Percentiles rank a stretch among this genome's conserved stretches.
Conservation (phyloP, 1,140 invertebrate species). For the Melanaphis sacchari region DNA sequence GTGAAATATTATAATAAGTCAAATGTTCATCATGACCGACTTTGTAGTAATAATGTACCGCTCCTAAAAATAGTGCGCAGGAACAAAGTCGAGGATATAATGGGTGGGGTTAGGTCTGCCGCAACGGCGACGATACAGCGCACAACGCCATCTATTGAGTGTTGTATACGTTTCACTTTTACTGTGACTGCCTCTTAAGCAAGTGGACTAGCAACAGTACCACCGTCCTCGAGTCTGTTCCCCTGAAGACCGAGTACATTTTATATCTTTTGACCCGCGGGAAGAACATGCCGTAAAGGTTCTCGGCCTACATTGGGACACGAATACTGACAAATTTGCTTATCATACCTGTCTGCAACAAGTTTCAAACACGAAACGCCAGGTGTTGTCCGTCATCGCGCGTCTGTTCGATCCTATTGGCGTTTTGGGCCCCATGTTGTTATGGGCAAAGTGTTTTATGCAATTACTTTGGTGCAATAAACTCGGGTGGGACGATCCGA, state of each 20-base stretch:
- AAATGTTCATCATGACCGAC: no score
- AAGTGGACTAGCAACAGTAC: slow-evolving; percentile 12
- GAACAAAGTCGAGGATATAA: no score
- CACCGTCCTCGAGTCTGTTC: slow-evolving; percentile 36
- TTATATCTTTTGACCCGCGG: not conserved
- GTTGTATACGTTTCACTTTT: no score
- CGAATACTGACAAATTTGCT: not conserved
- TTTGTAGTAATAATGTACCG: no score
- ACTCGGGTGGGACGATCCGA: not conserved
- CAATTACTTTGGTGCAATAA: slow-evolving; percentile 57
- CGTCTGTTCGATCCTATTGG: slow-evolving; percentile 52
- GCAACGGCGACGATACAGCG: no score
- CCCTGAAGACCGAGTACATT: not conserved
- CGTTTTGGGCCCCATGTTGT: slow-evolving; percentile 59
- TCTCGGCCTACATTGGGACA: slow-evolving; percentile 14
- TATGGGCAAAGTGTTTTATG: slow-evolving; percentile 59
- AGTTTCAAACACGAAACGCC: not conserved
- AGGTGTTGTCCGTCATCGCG: slow-evolving; percentile 61
- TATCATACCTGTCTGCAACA: not conserved
- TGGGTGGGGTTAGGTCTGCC: no score
- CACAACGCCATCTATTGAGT: no score
- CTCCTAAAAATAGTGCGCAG: no score
- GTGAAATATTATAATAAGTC: no score
- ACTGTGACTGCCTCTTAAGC: no score
- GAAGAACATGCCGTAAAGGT: not conserved